Base-by-base conservation (phyloP, 1,140 invertebrate species). In the Calycopis cecrops region DNA sequence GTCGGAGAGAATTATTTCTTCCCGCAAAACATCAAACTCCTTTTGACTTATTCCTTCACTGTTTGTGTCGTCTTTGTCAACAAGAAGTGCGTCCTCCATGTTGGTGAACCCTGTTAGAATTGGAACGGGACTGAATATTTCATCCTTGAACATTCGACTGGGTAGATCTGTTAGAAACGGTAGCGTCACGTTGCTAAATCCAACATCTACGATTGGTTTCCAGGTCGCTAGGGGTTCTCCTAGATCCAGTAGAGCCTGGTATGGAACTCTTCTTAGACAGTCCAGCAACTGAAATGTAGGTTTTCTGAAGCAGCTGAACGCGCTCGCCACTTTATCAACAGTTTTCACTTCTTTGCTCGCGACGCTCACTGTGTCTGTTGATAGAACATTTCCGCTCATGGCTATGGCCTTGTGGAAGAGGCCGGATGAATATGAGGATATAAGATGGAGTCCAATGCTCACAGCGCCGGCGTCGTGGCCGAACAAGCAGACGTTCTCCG, bases 391-490 rank as follows among this genome's bases (percentile, higher is more conserved):
- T 0, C 93, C 94, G 61, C 94, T 95, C 93, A 87, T 87, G 8
- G 84, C 76, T n/a, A 93, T 92, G 1, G 75, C 81, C 67, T 87
- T 87, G 54, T 80, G 74, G 48, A 86, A 88, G 7, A 87, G 62
- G 17, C 87, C 87, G 14, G 80, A 60, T 9, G 88, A 85, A 52
- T 86, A 78, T 9, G 81, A 69, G 1, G 87, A 88, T 59, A 88
- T 59, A 21, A 86, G 64, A 65, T 87, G 84, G 0, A 95, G 75
- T 0, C 92, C 92, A 0, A 94, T 91, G 69, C 94, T 95, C 0
- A 92, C 90, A 1, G 92, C 93, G 0, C 94, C 94, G 0, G 94
- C 90, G 51, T 93, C 93, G 69, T 98, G 96, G 0, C 97, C 97
- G 76, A 96, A 96, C 7, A 99, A 89, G 11, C 95, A 95, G 0